phyloP scores from a whole-genome alignment of 2,888 invertebrate species.

The Sarcophaga caerulescens region DNA sequence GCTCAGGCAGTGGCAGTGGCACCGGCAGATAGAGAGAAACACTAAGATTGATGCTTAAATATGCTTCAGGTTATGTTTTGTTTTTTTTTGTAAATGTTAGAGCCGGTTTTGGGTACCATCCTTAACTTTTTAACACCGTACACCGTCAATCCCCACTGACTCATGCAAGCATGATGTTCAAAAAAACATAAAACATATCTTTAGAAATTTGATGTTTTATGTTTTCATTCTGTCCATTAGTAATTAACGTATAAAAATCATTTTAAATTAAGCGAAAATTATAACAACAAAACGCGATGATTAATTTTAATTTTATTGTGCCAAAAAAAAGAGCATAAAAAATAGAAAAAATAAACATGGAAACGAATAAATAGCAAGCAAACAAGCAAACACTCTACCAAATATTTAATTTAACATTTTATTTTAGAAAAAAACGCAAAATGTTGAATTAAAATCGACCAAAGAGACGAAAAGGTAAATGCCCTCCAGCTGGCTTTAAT shows the following conservation, averaged over 20 bases:
- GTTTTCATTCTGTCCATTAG: background rate
- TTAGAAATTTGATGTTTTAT: background rate
- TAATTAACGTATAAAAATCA: slow-evolving; percentile 1
- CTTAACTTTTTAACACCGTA: no score
- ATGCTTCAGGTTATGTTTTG: no score
- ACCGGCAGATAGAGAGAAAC: no score
- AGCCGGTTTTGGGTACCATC: no score
- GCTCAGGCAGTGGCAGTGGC: no score
- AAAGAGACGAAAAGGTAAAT: slow-evolving; percentile 53
- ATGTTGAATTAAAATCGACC: slow-evolving; percentile 31
- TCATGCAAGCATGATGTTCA: no score
- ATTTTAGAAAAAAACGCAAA: background rate
- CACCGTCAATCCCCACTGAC: no score
- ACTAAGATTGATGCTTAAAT: no score
- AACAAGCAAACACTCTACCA: slow-evolving; percentile 7
- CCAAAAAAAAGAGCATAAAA: background rate
- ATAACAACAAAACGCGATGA: background rate
- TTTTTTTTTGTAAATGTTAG: no score
- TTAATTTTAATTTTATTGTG: slow-evolving; percentile 3
- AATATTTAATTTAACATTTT: slow-evolving; percentile 28
- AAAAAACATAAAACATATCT: background rate
- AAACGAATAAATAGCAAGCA: background rate
- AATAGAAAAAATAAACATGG: background rate
- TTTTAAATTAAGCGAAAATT: slow-evolving; percentile 25
- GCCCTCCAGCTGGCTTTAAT: slow-evolving; percentile 57